Evolutionary conservation across 2,113 vertebrate species (phyloP), one percentile per base, ranked within the genome.

Genomic region (Muntiacus reevesi): DNA sequence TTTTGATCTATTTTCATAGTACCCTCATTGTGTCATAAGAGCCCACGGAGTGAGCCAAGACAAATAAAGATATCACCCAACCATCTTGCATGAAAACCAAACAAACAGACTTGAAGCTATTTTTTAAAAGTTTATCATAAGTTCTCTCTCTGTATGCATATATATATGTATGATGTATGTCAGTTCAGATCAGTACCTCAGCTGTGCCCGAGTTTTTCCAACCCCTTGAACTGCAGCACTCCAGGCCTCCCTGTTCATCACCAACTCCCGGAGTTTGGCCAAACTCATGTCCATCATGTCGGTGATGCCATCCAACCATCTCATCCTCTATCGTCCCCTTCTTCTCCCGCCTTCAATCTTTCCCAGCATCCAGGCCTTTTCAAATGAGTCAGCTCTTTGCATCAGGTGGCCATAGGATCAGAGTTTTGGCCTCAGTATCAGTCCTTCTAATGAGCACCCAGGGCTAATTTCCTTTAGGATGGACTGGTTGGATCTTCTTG

Each of bases 1-100:
- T 21, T 93, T 74, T 81, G 50, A 83, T 84, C 81, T 90, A 40
- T 90, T 94, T 97, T 89, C 17, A 59, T 19, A 3, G 3, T 2
- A 36, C 6, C 83, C 64, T 85, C 57, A 85, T 36, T 52, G 62
- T 89, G 59, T 86, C 81, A 28, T 6, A 10, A 59, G 28, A 30
- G 23, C 3, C 40, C 54, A 33, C n/a, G 0, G 47, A 50, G 40
- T 6, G 13, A 6, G 10, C 5, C 7, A n/a, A 86, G 52, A 47
- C 30, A 59, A 62, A 57, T 50, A 43, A 36, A n/a, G 30, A 27
- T 11, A 30, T 6, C 23, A 40, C 23, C 27, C 16, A 27, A 36
- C 11, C 5, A 11, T 11, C 15, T 6, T 36, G n/a, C 55, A 4
- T 13, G 25, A 4, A 57, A 87, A 76, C 59, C 14, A 85, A 11